A percentile compares a stretch with the other conserved stretches of the same genome.
These are phyloP conservation scores for Sminthurinus aureus DNA, from an alignment of 2,888 invertebrate species.

Conservation along the genomic window DNA sequence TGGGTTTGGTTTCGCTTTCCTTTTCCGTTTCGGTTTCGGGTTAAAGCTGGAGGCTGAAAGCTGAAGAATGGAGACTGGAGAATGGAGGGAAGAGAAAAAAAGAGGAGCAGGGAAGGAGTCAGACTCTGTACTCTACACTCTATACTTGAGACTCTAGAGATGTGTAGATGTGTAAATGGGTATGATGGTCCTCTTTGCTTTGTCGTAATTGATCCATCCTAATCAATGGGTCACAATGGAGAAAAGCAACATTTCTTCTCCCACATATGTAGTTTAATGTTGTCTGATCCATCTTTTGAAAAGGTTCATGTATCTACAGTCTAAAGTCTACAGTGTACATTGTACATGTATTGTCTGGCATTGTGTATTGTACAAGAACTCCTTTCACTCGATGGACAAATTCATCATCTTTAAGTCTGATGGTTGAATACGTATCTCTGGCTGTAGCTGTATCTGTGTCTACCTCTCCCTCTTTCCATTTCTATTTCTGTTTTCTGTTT, in stretches of 20 bases:
- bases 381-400: slow-evolving; percentile 52
- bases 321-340: background rate
- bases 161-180: no score
- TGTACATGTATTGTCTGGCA: background rate
- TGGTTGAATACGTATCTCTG: slow-evolving; percentile 25
- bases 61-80: no score
- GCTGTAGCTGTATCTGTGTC: background rate
- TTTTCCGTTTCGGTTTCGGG: slow-evolving; percentile 2
- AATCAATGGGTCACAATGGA: slow-evolving; percentile 53
- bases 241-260: slow-evolving; percentile 22
- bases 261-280: background rate
- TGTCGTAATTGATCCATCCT: slow-evolving; percentile 49
- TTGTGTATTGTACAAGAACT: background rate
- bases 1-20: background rate
- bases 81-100: no score
- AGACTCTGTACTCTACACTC: no score
- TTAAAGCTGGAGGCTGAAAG: slow-evolving; percentile 26
- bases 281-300: background rate
- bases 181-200: background rate
- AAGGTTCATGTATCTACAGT: no score
- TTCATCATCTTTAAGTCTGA: slow-evolving; percentile 50
- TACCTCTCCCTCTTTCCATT: background rate
- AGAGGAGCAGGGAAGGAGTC: no score
- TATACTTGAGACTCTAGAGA: no score
- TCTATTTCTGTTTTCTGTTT: slow-evolving; percentile 22